These are phyloP conservation scores for Hippopotamus amphibius DNA, from an alignment of 2,113 vertebrate species.

Conservation along the genomic window DNA sequence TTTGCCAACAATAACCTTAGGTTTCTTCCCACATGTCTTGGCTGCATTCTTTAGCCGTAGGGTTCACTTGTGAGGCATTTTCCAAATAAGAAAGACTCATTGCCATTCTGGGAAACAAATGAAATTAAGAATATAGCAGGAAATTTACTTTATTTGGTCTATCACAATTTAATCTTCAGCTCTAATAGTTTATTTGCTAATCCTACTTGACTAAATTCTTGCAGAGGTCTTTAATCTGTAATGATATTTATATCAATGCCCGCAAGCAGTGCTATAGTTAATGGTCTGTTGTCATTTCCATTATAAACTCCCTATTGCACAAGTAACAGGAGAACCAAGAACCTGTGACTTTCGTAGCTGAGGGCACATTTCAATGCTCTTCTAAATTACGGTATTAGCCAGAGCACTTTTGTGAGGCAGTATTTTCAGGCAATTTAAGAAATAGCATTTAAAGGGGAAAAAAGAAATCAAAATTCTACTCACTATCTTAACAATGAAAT, in stretches of 20 bases:
- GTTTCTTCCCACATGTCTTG: neutral
- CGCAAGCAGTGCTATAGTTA: conserved; percentile 75
- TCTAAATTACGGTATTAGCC: conserved; percentile 77
- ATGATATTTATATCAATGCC: conserved; percentile 81
- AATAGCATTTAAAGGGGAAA: conserved; percentile 61
- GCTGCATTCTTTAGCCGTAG: neutral
- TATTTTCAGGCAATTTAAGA: conserved; percentile 76
- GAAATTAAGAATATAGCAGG: conserved; percentile 31
- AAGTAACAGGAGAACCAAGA: conserved; percentile 76
- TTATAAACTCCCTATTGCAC: conserved; percentile 75
- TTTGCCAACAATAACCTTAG: neutral
- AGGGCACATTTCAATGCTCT: conserved; percentile 74
- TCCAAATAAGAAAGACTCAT: neutral
- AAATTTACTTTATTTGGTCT: conserved; percentile 61
- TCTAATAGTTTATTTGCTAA: conserved; percentile 79
- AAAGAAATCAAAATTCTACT: conserved; percentile 54
- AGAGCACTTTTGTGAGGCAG: conserved; percentile 67
- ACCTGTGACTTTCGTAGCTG: conserved; percentile 78
- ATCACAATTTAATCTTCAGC: conserved; percentile 75
- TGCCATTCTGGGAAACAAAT: conserved; percentile 42
- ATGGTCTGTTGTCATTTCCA: conserved; percentile 81
- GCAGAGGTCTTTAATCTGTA: conserved; percentile 80
- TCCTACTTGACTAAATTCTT: conserved; percentile 75
- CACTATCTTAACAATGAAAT: conserved; percentile 19
- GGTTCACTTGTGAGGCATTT: neutral